A percentile compares a stretch with the other conserved stretches of the same genome.
These are phyloP conservation scores for Argopecten irradians DNA, from an alignment of 1,140 invertebrate genomes.

Conservation along the genomic window DNA sequence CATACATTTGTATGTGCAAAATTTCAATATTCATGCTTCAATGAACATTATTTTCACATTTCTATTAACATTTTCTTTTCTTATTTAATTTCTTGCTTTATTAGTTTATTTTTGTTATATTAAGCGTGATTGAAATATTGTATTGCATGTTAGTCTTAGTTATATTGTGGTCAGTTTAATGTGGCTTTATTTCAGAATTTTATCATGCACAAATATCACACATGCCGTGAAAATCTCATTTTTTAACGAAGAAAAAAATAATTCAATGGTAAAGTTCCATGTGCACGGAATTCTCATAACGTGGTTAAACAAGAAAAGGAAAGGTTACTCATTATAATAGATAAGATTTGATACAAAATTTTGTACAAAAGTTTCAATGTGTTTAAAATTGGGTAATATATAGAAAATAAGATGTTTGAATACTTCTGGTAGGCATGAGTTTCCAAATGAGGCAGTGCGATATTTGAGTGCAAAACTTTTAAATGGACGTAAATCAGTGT, in stretches of 20 bases:
- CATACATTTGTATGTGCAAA: background rate
- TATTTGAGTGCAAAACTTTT: background rate
- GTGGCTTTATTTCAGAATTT: background rate
- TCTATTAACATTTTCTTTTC: background rate
- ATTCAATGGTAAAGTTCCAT: too few relatives aligned
- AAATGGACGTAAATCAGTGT: background rate
- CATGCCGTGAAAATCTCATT: background rate
- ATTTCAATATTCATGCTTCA: background rate
- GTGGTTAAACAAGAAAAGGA: too few relatives aligned
- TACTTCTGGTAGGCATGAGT: too few relatives aligned
- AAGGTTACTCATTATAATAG: too few relatives aligned
- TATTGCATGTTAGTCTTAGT: background rate
- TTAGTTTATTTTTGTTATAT: background rate
- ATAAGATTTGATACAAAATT: too few relatives aligned
- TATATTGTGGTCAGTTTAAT: background rate
- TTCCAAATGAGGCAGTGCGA: background rate
- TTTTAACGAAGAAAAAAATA: too few relatives aligned
- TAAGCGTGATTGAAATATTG: background rate
- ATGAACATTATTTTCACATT: background rate
- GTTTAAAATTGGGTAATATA: too few relatives aligned
- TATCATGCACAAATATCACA: background rate
- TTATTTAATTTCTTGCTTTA: background rate
- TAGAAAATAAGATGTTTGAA: too few relatives aligned
- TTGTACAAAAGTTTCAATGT: too few relatives aligned
- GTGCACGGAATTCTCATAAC: too few relatives aligned